A percentile compares a stretch with the other conserved stretches of the same genome.
phyloP scores from a whole-genome alignment of 2,113 vertebrate genomes.

The Cyphomyrus plagiostoma region DNA sequence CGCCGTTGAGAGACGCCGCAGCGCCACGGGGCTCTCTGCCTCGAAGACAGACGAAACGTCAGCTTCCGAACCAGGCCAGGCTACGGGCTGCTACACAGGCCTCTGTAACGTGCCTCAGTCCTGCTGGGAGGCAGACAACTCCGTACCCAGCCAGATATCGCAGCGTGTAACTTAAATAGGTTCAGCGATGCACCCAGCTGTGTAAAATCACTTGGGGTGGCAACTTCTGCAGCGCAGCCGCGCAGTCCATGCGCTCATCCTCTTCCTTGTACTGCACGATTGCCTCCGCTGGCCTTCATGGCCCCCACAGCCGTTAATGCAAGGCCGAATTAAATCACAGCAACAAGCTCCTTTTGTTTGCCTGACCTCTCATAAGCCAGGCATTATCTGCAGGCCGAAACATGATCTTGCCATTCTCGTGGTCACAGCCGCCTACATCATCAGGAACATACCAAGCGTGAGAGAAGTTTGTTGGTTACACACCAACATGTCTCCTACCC shows the following conservation, averaged over 20 bases:
- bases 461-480: background rate
- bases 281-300: background rate
- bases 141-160: background rate
- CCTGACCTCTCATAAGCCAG: background rate
- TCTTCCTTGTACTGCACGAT: background rate
- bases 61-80: background rate
- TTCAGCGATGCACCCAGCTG: background rate
- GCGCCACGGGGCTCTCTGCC: background rate
- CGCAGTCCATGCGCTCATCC: background rate
- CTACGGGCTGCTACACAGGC: background rate
- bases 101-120: background rate
- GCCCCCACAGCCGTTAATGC: background rate
- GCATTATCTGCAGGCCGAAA: conserved; percentile 6
- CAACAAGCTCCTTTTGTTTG: conserved; percentile 23
- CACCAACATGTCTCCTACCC: background rate
- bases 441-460: background rate
- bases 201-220: background rate
- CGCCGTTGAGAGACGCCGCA: background rate
- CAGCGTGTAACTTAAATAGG: background rate
- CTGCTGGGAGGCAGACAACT: background rate
- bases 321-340: conserved; percentile 3
- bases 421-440: background rate
- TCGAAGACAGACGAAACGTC: background rate
- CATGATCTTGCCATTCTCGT: background rate
- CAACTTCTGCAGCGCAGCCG: background rate